phyloP scores from a whole-genome alignment of 1,140 invertebrate genomes.

The Oreohelix idahoensis region DNA sequence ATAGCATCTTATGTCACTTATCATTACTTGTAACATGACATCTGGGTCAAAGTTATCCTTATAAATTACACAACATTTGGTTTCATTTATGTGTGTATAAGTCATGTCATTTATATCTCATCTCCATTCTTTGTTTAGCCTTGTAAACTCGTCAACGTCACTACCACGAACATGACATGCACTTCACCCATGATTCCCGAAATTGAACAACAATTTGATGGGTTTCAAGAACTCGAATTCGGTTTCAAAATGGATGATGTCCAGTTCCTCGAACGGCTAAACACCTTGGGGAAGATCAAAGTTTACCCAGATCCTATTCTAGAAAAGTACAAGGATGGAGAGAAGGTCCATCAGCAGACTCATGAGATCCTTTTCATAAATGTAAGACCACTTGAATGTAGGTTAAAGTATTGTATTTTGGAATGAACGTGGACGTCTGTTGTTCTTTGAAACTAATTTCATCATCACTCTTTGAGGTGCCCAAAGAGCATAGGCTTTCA shows the following conservation, averaged over 20 bases:
- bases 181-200: slow-evolving; percentile 81
- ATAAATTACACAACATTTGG: too few relatives aligned
- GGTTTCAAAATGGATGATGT: slow-evolving; percentile 98
- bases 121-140: not conserved
- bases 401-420: too few relatives aligned
- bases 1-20: too few relatives aligned
- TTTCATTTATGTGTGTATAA: too few relatives aligned
- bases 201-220: not conserved
- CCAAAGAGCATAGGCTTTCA: too few relatives aligned
- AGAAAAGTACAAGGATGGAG: slow-evolving; percentile 84
- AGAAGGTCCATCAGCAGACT: slow-evolving; percentile 71
- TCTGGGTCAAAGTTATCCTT: too few relatives aligned
- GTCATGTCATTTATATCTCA: too few relatives aligned
- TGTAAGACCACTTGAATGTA: slow-evolving; percentile 74
- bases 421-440: too few relatives aligned
- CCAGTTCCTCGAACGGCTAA: slow-evolving; percentile 85
- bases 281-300: slow-evolving; percentile 78
- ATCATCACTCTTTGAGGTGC: too few relatives aligned
- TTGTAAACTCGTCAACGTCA: not conserved
- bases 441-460: too few relatives aligned
- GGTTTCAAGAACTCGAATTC: slow-evolving; percentile 85
- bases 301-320: slow-evolving; percentile 94
- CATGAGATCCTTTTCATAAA: slow-evolving; percentile 95
- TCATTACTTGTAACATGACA: too few relatives aligned
- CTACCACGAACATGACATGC: slow-evolving; percentile 85